These are phyloP conservation scores for Gobio gobio DNA, from an alignment of 2,113 vertebrate genomes.

Conservation along the genomic window DNA sequence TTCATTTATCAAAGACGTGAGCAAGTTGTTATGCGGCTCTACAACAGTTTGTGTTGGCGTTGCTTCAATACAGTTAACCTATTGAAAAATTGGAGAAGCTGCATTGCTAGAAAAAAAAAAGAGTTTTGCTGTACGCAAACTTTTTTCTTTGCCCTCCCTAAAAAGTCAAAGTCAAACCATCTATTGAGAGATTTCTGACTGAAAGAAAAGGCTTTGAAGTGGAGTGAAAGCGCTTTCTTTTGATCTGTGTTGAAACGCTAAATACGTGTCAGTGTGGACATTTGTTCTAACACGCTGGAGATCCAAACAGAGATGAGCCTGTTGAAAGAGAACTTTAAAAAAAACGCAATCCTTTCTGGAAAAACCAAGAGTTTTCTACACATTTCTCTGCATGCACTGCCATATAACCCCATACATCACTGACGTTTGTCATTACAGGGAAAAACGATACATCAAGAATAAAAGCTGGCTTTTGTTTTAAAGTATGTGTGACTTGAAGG, in stretches of 20 bases:
- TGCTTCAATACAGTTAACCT: constrained; percentile 31
- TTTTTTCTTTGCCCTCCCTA: constrained; percentile 47
- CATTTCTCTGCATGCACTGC: constrained; percentile 8
- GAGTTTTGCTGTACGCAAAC: constrained; percentile 51
- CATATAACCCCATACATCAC: constrained; percentile 27
- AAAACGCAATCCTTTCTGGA: constrained; percentile 10
- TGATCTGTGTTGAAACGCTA: constrained; percentile 58
- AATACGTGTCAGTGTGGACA: constrained; percentile 53
- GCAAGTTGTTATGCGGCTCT: constrained; percentile 41
- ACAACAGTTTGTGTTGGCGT: constrained; percentile 51
- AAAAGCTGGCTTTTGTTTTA: constrained; percentile 34
- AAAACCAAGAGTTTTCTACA: constrained; percentile 12
- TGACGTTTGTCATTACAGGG: constrained; percentile 25
- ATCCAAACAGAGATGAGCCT: constrained; percentile 39
- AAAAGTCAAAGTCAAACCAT: constrained; percentile 51
- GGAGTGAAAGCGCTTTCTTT: constrained; percentile 55
- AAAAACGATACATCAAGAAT: constrained; percentile 35
- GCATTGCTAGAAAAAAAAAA: constrained; percentile 42
- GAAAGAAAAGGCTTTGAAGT: constrained; percentile 58
- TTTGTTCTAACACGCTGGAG: constrained; percentile 57
- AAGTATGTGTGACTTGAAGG: constrained; percentile 29
- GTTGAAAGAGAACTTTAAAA: constrained; percentile 12
- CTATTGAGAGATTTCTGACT: constrained; percentile 55
- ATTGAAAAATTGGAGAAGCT: constrained; percentile 36
- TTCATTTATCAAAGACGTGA: constrained; percentile 40